phyloP scores from a whole-genome alignment of 2,797 vertebrate genomes.

The Hoplostethus mediterraneus region DNA sequence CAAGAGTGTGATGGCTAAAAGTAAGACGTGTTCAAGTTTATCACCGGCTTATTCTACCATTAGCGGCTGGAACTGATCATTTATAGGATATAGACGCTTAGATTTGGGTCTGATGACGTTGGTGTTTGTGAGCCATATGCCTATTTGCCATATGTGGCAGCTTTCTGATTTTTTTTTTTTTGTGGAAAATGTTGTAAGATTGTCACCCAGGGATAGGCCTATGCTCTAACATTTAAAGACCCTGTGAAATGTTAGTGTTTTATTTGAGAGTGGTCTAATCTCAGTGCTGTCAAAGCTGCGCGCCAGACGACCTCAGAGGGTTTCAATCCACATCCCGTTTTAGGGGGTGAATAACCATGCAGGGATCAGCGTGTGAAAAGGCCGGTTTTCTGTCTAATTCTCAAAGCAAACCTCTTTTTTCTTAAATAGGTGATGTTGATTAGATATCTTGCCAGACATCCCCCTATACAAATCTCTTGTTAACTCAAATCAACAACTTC shows the following conservation, averaged over 20 bases:
- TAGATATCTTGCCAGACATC: constrained; percentile 84
- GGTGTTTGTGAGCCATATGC: background rate
- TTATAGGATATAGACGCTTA: background rate
- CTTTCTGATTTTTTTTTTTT: background rate
- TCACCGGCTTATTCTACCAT: background rate
- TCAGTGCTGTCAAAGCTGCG: constrained; percentile 74
- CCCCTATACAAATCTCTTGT: constrained; percentile 86
- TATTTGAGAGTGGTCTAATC: constrained; percentile 11
- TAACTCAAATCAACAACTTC: constrained; percentile 87
- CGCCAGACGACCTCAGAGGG: constrained; percentile 79
- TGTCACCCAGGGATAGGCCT: background rate
- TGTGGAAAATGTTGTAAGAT: background rate
- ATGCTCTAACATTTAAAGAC: background rate
- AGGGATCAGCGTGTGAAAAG: constrained; percentile 82
- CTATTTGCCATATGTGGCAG: background rate
- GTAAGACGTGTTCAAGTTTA: constrained; percentile 72
- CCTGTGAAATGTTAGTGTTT: constrained; percentile 41
- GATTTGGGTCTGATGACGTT: background rate
- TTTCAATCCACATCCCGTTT: constrained; percentile 83
- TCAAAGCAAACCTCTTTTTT: constrained; percentile 81
- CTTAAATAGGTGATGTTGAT: constrained; percentile 85
- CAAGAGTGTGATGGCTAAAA: constrained; percentile 85
- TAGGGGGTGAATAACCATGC: constrained; percentile 64
- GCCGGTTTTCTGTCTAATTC: constrained; percentile 78
- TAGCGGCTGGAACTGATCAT: background rate